Evolutionary conservation across 2,797 vertebrate genomes (phyloP).

Genomic region (Premnoplex brunnescens): DNA sequence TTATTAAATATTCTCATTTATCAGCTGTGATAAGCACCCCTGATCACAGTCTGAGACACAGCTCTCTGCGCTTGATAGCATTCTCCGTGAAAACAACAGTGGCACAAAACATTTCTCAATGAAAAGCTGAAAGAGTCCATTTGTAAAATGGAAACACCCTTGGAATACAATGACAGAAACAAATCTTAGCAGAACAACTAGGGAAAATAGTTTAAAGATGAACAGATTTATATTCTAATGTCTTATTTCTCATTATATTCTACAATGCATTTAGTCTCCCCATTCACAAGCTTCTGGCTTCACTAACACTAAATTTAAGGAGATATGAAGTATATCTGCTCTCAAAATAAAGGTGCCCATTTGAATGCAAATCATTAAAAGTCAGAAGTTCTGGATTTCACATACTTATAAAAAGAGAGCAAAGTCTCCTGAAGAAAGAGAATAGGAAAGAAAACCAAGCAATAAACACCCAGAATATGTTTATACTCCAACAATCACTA

Average conservation of each 20-base stretch:
- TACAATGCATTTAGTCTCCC: background rate
- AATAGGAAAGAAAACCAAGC: background rate
- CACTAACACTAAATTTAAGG: conserved; percentile 22
- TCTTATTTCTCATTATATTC: conserved; percentile 1
- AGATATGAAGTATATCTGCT: conserved; percentile 10
- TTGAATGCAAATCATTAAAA: conserved; percentile 37
- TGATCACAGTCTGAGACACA: background rate
- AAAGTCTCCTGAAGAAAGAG: background rate
- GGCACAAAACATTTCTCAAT: background rate
- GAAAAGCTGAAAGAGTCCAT: conserved; percentile 14
- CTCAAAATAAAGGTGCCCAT: conserved; percentile 14
- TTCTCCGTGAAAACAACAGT: background rate
- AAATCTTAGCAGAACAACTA: background rate
- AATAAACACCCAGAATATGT: background rate
- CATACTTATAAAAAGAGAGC: background rate
- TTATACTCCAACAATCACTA: background rate
- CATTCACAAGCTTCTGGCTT: background rate
- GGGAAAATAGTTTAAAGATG: conserved; percentile 5
- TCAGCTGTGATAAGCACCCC: background rate
- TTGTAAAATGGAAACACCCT: background rate
- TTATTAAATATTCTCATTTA: background rate
- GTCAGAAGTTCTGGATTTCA: conserved; percentile 20
- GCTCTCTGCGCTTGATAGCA: background rate
- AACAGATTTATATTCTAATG: conserved; percentile 14
- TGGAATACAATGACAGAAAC: background rate